Evolutionary conservation across 2,888 invertebrate genomes (phyloP), one percentile per base, ranked within the genome.

Genomic region (Ypsolopha sequella): DNA sequence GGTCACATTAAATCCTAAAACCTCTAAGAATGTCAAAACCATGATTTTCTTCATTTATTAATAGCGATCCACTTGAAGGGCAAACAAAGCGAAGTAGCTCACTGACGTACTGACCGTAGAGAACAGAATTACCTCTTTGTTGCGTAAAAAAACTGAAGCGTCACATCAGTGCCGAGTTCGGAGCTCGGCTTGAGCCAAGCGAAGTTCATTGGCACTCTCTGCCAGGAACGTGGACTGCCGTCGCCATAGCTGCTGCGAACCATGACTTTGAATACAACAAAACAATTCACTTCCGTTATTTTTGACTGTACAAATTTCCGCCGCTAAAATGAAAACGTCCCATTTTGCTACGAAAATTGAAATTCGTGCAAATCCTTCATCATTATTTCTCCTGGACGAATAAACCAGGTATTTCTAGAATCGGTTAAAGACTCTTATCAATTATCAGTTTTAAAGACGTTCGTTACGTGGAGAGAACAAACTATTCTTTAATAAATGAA

Each of bases 161-260:
- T 70, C 70, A 63, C 62, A 66, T 60, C 56, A 57, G 55, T 63
- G 66, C 65, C 65, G 65, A 74, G 39, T 11, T 39, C 39, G 9
- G 36, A 48, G 36, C 48, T 48, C 36, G 39, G 10, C 13, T 7
- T 39, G 24, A 49, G 68, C 68, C 70, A 71, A 73, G 65, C 64
- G 60, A 75, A 80, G 81, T 81, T 82, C 81, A 80, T 78, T 81
- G 80, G 81, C 81, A 76, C 76, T 70, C 60, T 63, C 60, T 63
- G 54, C 58, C 57, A 61, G 61, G 57, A 64, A 62, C 68, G 63
- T 61, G 59, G 36, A 36, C 36, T 13, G 45, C 3, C 33, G 66
- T 69, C 68, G 68, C 69, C 66, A 74, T 76, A 68, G 61, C 66
- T 68, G 68, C 65, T 59, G 60, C 62, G 59, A 65, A 68, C 68